Conservation (phyloP, 2,888 invertebrate species). For the Agrotis clavis region DNA sequence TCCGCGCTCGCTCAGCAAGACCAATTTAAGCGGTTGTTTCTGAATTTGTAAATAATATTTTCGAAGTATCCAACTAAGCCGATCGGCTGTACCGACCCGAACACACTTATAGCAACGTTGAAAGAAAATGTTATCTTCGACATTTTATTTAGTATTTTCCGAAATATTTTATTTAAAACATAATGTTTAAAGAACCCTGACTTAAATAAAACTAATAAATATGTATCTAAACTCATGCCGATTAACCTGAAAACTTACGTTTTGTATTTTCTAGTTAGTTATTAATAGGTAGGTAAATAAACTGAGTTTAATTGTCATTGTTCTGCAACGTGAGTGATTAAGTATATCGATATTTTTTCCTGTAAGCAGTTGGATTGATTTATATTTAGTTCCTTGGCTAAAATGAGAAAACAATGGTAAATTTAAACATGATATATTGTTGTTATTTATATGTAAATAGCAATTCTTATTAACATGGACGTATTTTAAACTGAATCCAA, state of each 20-base stretch:
- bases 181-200: not conserved
- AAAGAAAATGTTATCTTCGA: conserved; percentile 15
- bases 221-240: conserved; percentile 18
- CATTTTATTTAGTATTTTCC: not conserved
- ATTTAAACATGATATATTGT: not conserved
- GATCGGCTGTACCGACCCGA: too few relatives aligned
- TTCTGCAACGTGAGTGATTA: conserved; percentile 43
- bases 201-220: conserved; percentile 1
- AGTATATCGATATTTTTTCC: conserved; percentile 51
- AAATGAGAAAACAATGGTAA: not conserved
- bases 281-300: conserved; percentile 27
- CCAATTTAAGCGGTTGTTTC: too few relatives aligned
- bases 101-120: too few relatives aligned
- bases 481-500: too few relatives aligned
- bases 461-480: not conserved
- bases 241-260: not conserved
- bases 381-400: not conserved
- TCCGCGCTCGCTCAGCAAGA: too few relatives aligned
- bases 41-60: too few relatives aligned
- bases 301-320: conserved; percentile 41
- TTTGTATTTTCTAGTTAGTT: conserved; percentile 9
- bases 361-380: conserved; percentile 17
- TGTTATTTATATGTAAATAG: not conserved
- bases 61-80: too few relatives aligned
- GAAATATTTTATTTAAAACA: not conserved